These are phyloP conservation scores for Elegia similella DNA, from an alignment of 2,888 invertebrate species.

Conservation along the genomic window DNA sequence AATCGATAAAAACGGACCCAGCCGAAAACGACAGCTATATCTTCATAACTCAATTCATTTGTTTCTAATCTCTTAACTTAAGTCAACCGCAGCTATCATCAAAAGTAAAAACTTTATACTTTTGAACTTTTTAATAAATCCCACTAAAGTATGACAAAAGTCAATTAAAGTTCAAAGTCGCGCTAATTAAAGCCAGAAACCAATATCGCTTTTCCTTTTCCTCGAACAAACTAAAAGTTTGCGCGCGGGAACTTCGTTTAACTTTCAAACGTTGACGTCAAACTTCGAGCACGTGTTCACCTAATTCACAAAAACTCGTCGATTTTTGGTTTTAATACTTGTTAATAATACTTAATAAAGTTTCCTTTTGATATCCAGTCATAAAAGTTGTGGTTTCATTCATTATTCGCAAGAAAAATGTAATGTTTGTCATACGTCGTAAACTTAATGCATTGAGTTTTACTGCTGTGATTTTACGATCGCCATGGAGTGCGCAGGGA, in stretches of 20 bases:
- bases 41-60: not conserved
- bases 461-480: conserved; percentile 44
- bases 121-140: too few relatives aligned
- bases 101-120: too few relatives aligned
- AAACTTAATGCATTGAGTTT: conserved; percentile 45
- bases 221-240: too few relatives aligned
- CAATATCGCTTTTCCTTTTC: too few relatives aligned
- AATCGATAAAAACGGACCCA: conserved; percentile 37
- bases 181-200: too few relatives aligned
- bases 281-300: not conserved
- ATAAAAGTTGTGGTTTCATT: conserved; percentile 3
- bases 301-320: not conserved
- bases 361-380: not conserved
- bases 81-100: too few relatives aligned
- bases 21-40: not conserved
- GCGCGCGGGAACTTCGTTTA: too few relatives aligned
- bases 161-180: too few relatives aligned
- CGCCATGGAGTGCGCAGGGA: conserved; percentile 16
- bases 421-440: conserved; percentile 32
- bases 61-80: not conserved
- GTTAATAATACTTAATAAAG: not conserved
- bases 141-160: too few relatives aligned
- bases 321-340: not conserved
- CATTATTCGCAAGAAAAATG: conserved; percentile 22
- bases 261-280: not conserved